Evolutionary conservation across 2,797 vertebrate species (phyloP).

Genomic region (Thunnus albacares): DNA sequence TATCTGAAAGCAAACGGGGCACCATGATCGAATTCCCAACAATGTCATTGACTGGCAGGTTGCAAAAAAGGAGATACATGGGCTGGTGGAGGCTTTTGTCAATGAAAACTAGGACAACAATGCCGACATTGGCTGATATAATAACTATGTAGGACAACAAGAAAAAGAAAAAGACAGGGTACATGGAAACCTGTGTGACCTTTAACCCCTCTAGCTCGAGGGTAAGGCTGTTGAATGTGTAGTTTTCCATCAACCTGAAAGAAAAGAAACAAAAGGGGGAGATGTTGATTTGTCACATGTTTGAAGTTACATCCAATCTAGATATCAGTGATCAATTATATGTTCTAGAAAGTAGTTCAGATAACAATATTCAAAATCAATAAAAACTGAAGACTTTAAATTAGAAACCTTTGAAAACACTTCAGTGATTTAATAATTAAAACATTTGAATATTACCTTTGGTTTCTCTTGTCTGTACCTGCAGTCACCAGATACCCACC

Average conservation of each 20-base stretch:
- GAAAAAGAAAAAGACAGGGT: not conserved
- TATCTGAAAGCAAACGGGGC: constrained; percentile 74
- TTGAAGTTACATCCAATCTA: not conserved
- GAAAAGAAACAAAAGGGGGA: not conserved
- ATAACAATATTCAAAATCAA: not conserved
- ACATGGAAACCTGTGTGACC: not conserved
- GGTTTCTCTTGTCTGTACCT: not conserved
- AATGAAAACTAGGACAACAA: constrained; percentile 41
- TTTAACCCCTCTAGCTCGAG: not conserved
- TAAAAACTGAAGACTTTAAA: not conserved
- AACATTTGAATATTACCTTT: constrained; percentile 1
- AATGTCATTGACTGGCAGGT: constrained; percentile 81
- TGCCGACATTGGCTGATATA: constrained; percentile 42
- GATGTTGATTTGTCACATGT: not conserved
- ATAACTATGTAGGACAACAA: not conserved
- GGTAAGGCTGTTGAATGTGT: not conserved
- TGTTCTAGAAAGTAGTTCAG: not conserved
- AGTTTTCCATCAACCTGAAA: not conserved
- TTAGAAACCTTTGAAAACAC: not conserved
- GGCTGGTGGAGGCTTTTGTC: constrained; percentile 70
- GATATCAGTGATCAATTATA: not conserved
- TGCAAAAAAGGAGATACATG: constrained; percentile 84
- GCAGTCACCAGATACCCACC: not conserved
- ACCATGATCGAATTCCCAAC: constrained; percentile 76
- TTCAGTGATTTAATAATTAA: not conserved